Base-by-base conservation (phyloP, 2,797 vertebrate species). In the Holocentrus rufus region DNA sequence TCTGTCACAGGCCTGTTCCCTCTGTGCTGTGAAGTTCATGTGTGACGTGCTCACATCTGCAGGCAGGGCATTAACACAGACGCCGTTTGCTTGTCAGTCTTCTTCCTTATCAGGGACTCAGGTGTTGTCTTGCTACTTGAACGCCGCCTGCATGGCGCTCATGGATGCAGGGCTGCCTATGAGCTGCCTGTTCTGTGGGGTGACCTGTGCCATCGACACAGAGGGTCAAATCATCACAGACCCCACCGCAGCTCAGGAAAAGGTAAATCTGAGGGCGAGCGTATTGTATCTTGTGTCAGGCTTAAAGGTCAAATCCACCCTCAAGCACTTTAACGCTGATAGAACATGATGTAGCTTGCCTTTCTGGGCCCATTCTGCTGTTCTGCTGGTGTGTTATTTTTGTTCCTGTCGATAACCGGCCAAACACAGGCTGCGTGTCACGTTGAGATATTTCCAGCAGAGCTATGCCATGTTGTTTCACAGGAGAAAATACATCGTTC, bases 111-210 rank as follows among this genome's bases (percentile, higher is more conserved):
- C 83, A 13, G 49, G 6, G 13, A 2, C 31, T 36, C 85, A 97
- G 96, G 93, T 98, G 20, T 81, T 98, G 47, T 92, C 97, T 0
- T 96, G 96, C 86, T 95, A 91, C 69, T 81, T 98, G 79, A 98
- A 98, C 0, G 94, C 95, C 0, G 91, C 96, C 72, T 98, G 97
- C 73, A 94, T 97, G 94, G 95, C 94, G 0, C 82, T 98, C 14
- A 95, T 98, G 93, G 97, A 98, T 0, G 95, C 96, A 0, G 97
- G 96, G 2, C 88, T 98, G 75, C 95, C 96, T 0, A 95, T 98
- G 93, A 79, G 83, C 5, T 82, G 93, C 23, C 93, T 98, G 36
- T 98, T 98, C 90, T 98, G 96, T 0, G 96, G 96, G 0, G 90
- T 98, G 63, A 95, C 96, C 4, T 98, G 97, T 5, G 94, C 94